Percentiles rank a stretch among this genome's conserved stretches.
Conservation (phyloP, 2,888 invertebrate species). For the Agrochola circellaris region DNA sequence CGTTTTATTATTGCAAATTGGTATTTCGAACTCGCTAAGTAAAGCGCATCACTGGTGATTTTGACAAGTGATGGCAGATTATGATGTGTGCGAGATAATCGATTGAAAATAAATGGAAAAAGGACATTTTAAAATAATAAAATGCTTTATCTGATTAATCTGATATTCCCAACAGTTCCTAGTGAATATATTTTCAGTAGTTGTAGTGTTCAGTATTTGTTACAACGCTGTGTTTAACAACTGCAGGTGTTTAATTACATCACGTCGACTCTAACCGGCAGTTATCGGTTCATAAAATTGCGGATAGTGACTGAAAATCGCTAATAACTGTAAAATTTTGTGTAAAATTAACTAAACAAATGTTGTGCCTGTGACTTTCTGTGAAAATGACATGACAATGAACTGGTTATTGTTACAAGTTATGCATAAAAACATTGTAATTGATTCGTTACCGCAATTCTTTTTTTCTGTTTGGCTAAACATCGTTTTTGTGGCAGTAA, state of each 20-base stretch:
- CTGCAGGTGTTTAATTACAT: slow-evolving; percentile 9
- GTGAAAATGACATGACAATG: slow-evolving; percentile 22
- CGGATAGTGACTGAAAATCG: slow-evolving; percentile 45
- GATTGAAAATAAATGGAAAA: slow-evolving; percentile 32
- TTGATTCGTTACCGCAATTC: slow-evolving; percentile 5
- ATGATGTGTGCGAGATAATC: slow-evolving; percentile 25
- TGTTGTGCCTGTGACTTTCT: slow-evolving; percentile 1
- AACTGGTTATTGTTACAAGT: slow-evolving; percentile 7
- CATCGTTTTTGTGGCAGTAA: slow-evolving; percentile 21
- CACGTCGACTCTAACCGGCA: slow-evolving; percentile 31
- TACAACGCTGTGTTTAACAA: slow-evolving; percentile 9
- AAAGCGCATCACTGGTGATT: slow-evolving; percentile 21
- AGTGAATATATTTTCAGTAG: background rate
- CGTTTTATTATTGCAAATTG: slow-evolving; percentile 34
- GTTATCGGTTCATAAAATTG: slow-evolving; percentile 17
- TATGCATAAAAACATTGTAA: slow-evolving; percentile 34
- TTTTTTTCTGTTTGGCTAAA: slow-evolving; percentile 25
- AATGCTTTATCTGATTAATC: background rate
- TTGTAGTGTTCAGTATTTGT: background rate
- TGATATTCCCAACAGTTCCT: background rate
- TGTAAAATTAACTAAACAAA: slow-evolving; percentile 17
- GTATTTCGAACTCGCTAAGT: background rate
- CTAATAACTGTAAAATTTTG: slow-evolving; percentile 15
- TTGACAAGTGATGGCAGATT: slow-evolving; percentile 33
- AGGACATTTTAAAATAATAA: background rate